Evolutionary conservation across 2,888 invertebrate genomes (phyloP), one percentile per base, ranked within the genome.

Genomic region (Julus scandinavius): DNA sequence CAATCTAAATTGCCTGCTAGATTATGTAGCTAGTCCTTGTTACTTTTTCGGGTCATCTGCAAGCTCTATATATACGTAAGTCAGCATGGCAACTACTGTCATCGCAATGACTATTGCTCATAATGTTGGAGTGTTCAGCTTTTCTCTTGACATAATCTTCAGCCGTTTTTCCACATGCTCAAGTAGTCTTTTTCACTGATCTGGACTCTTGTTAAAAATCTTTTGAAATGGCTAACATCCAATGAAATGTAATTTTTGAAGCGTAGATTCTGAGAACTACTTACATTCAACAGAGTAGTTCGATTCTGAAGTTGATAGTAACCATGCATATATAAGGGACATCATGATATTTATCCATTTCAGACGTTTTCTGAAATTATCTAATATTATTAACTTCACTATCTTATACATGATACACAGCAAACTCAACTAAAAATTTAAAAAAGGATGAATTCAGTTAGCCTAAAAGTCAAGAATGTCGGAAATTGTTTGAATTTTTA

Each of bases 141-240:
- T 72, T 72, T 72, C 72, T 72, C 17, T 72, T 72, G 72, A n/a
- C 72, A 15, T 72, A n/a, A 7, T 54, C 13, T 54, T 54, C 17
- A 2, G 54, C n/a, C 63, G 54, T 63, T 63, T 63, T 63, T 63
- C 6, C 63, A 63, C 20, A 6, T n/a, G 63, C 63, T n/a, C 63
- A 63, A 63, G 63, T 63, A n/a, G 63, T 63, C 63, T 63, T 63
- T 63, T n/a, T n/a, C 63, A n/a, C 6, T 63, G 63, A n/a, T n/a
- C 63, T n/a, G n/a, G 54, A 54, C 54, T 63, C 63, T 63, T 63
- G 63, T 63, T n/a, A 2, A 63, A 63, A 63, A 63, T 17, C 1
- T 17, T 17, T 6, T 63, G n/a, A 63, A 17, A 17, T 63, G 63
- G 63, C 63, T n/a, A 63, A 17, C n/a, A n/a, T 63, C 63, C 63